phyloP scores from a whole-genome alignment of 1,140 invertebrate genomes.

The Saccostrea glomerata region DNA sequence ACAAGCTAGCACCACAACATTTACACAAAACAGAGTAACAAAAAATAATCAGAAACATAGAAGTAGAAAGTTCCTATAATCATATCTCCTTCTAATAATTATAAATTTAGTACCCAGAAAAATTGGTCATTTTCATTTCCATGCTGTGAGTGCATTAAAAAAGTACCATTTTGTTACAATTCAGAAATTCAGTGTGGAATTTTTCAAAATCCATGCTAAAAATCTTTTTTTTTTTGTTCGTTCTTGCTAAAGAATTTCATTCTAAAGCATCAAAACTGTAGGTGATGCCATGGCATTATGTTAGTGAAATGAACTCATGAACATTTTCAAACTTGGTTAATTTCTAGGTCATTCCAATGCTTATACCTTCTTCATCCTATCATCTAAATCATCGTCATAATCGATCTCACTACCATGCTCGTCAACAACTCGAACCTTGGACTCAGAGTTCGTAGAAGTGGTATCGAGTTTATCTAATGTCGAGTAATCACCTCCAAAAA shows the following conservation, averaged over 20 bases:
- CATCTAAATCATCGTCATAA: conserved; percentile 70
- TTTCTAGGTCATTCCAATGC: conserved; percentile 18
- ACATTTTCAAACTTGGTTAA: neutral
- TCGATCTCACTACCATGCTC: conserved; percentile 70
- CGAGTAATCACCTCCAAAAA: conserved; percentile 67
- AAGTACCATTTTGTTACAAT: neutral
- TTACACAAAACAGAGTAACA: neutral
- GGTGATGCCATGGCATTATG: neutral
- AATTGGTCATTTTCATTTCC: conserved; percentile 22
- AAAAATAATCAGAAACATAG: neutral
- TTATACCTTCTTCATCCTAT: conserved; percentile 71
- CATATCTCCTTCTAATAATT: neutral
- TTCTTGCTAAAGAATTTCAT: neutral
- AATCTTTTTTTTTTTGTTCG: neutral
- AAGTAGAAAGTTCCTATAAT: neutral
- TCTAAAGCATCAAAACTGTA: neutral
- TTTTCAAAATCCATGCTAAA: neutral
- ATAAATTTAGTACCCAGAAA: neutral
- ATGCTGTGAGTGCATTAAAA: conserved; percentile 31
- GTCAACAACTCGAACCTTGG: conserved; percentile 62
- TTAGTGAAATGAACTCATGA: conserved; percentile 14
- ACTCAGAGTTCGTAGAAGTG: conserved; percentile 49
- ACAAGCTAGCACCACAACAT: neutral
- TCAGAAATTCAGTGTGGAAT: neutral
- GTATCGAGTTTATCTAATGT: conserved; percentile 64